These are phyloP conservation scores for Rhinopithecus roxellana DNA, from an alignment of 2,113 vertebrate genomes.

Conservation along the genomic window DNA sequence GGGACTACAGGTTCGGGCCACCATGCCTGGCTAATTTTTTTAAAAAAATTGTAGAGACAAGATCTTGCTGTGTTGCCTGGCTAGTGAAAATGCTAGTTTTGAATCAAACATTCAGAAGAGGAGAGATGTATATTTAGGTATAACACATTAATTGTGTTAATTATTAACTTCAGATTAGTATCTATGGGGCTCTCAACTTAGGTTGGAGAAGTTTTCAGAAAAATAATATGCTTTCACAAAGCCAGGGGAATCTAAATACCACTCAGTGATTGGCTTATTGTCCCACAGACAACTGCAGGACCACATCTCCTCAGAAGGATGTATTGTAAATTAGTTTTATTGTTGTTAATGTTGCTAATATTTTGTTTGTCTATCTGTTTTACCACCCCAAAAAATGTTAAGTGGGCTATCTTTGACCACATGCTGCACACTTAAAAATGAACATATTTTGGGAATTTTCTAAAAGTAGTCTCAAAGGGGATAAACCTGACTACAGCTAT, in stretches of 20 bases:
- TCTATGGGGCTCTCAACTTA: background rate
- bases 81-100: background rate
- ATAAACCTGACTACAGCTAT: conserved; percentile 13
- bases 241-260: background rate
- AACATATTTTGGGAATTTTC: conserved; percentile 17
- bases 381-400: background rate
- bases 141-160: background rate
- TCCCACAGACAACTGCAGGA: background rate
- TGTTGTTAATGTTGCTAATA: background rate
- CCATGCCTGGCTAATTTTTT: no score
- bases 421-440: conserved; percentile 13
- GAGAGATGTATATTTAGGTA: background rate
- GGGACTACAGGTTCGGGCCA: no score
- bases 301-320: background rate
- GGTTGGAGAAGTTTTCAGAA: background rate
- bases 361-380: background rate
- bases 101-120: background rate
- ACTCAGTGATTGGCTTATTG: background rate
- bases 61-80: no score
- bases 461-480: background rate
- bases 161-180: background rate
- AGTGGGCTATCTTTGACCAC: background rate
- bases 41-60: no score
- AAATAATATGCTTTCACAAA: background rate
- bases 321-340: background rate